These are phyloP conservation scores for Synanthedon tipuliformis DNA, from an alignment of 2,888 invertebrate species.

Conservation along the genomic window DNA sequence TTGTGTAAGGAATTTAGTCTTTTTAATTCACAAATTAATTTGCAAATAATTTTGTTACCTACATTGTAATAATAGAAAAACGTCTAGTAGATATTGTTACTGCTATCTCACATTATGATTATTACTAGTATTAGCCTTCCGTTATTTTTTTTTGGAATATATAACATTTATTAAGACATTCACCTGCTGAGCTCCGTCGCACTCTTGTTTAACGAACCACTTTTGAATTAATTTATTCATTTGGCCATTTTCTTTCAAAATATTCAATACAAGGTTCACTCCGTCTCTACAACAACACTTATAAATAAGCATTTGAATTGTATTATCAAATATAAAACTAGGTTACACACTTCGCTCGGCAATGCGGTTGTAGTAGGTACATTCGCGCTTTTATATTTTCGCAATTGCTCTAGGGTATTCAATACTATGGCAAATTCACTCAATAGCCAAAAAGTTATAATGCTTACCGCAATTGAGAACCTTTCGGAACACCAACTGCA, in stretches of 20 bases:
- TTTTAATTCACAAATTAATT: too few species aligned
- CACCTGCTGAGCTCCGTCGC: slow-evolving; percentile 21
- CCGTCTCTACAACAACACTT: slow-evolving; percentile 77
- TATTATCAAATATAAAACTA: slow-evolving; percentile 6
- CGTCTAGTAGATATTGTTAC: too few species aligned
- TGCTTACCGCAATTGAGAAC: slow-evolving; percentile 86
- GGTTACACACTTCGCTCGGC: not conserved
- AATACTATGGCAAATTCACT: slow-evolving; percentile 1
- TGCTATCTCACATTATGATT: too few species aligned
- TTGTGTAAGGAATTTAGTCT: too few species aligned
- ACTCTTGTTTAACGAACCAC: slow-evolving; percentile 76
- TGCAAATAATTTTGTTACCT: too few species aligned
- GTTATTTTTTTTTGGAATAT: too few species aligned
- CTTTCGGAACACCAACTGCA: slow-evolving; percentile 93
- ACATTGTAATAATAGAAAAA: too few species aligned
- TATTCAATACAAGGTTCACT: slow-evolving; percentile 91
- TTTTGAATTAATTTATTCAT: slow-evolving; percentile 90
- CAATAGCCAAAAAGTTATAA: not conserved
- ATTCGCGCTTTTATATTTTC: slow-evolving; percentile 8
- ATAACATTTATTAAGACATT: too few species aligned
- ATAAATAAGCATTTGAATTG: not conserved
- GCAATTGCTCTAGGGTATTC: slow-evolving; percentile 1
- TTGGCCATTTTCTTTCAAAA: slow-evolving; percentile 91
- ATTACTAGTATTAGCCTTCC: too few species aligned
- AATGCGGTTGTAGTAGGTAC: slow-evolving; percentile 4